phyloP scores from a whole-genome alignment of 2,888 invertebrate genomes.

The Hydraecia micacea region DNA sequence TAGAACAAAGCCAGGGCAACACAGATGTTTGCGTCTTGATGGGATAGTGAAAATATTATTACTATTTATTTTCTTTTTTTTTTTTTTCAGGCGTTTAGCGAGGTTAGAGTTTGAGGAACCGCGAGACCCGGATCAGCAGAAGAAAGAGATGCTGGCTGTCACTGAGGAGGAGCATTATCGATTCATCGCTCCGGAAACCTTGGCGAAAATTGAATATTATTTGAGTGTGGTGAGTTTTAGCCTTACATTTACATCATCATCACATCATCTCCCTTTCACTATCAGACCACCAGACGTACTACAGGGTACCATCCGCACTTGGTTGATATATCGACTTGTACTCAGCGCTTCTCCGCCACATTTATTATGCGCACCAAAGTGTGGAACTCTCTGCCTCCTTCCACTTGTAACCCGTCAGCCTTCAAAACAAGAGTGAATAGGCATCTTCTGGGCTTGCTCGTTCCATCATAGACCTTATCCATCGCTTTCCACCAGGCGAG shows the following conservation, averaged over 20 bases:
- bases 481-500: no score
- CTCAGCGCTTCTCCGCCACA: no score
- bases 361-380: no score
- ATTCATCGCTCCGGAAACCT: conserved; percentile 86
- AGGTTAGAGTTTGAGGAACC: conserved; percentile 91
- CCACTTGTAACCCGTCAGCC: no score
- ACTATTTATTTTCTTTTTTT: not conserved
- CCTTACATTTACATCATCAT: not conserved
- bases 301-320: no score
- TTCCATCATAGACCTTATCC: no score
- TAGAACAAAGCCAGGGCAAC: not conserved
- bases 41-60: not conserved
- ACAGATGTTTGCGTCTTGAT: not conserved
- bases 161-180: conserved; percentile 89
- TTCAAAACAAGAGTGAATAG: no score
- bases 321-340: no score
- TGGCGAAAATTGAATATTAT: conserved; percentile 90
- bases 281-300: no score
- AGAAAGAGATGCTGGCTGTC: conserved; percentile 85
- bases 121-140: conserved; percentile 92
- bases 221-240: conserved; percentile 82
- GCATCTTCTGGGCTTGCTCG: no score
- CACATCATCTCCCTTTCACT: not conserved
- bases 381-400: no score
- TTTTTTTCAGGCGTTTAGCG: conserved; percentile 82